Conservation (phyloP, 2,888 invertebrate genomes). For the Cerastis rubricosa region DNA sequence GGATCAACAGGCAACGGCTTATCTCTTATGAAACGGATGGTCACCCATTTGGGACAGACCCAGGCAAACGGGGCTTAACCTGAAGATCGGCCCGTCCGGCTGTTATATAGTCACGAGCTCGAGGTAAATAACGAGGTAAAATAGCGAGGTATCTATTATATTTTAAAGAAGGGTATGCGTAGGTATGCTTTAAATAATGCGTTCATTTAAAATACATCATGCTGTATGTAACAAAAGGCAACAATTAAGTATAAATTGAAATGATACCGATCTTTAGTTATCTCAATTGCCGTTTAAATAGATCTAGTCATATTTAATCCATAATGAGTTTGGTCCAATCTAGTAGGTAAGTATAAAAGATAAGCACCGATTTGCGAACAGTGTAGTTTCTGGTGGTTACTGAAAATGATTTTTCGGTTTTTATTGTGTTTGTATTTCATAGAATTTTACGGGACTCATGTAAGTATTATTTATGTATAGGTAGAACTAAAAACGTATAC, state of each 20-base stretch:
- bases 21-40: too few relatives aligned
- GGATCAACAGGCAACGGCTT: too few relatives aligned
- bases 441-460: conserved; percentile 67
- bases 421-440: conserved; percentile 71
- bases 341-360: conserved; percentile 47
- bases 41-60: neutral
- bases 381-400: conserved; percentile 33
- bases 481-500: too few relatives aligned
- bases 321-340: conserved; percentile 11
- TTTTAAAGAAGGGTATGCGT: neutral
- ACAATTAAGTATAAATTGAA: neutral
- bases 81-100: neutral
- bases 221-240: neutral
- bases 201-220: conserved; percentile 4
- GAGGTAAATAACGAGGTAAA: neutral
- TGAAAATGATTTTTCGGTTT: conserved; percentile 71
- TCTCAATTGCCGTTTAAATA: conserved; percentile 22
- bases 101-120: neutral
- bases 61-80: neutral
- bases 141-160: neutral
- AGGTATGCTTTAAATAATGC: neutral
- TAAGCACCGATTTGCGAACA: neutral
- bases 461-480: conserved; percentile 66
- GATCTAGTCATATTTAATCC: conserved; percentile 5
- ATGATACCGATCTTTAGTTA: conserved; percentile 18